phyloP scores from a whole-genome alignment of 2,888 invertebrate species.

The Dendrolimus pini region DNA sequence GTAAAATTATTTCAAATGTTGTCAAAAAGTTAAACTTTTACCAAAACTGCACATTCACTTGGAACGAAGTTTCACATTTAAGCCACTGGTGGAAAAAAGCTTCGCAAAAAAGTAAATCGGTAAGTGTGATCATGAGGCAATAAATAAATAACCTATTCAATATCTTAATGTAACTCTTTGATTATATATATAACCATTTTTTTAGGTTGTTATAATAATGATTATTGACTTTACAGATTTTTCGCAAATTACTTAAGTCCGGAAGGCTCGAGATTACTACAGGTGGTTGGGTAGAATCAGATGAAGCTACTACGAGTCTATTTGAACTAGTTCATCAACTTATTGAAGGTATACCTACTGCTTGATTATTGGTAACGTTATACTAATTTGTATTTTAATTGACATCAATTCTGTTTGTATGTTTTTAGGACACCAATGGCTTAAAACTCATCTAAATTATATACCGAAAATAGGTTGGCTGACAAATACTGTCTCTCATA shows the following conservation, averaged over 20 bases:
- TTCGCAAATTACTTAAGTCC: slow-evolving; percentile 84
- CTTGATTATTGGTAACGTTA: not conserved
- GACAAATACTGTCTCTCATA: slow-evolving; percentile 96
- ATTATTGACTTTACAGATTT: slow-evolving; percentile 50
- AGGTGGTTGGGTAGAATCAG: slow-evolving; percentile 97
- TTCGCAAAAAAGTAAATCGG: slow-evolving; percentile 43
- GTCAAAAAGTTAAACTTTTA: slow-evolving; percentile 64
- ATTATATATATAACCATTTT: no score
- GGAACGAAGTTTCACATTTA: slow-evolving; percentile 64
- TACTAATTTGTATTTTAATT: not conserved
- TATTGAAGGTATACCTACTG: slow-evolving; percentile 81
- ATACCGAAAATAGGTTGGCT: slow-evolving; percentile 91
- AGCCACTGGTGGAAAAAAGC: slow-evolving; percentile 58
- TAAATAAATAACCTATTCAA: no score
- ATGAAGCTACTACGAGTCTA: slow-evolving; percentile 91
- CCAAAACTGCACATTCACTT: slow-evolving; percentile 50
- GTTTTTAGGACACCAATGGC: slow-evolving; percentile 90
- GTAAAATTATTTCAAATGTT: slow-evolving; percentile 48
- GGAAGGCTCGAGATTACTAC: slow-evolving; percentile 93
- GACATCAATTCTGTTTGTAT: not conserved
- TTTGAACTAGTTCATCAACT: slow-evolving; percentile 93
- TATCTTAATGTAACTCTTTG: no score
- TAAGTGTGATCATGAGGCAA: slow-evolving; percentile 20
- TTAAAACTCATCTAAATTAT: slow-evolving; percentile 86
- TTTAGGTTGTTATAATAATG: no score